Conservation (phyloP, 2,797 vertebrate genomes). For the Chelmon rostratus region DNA sequence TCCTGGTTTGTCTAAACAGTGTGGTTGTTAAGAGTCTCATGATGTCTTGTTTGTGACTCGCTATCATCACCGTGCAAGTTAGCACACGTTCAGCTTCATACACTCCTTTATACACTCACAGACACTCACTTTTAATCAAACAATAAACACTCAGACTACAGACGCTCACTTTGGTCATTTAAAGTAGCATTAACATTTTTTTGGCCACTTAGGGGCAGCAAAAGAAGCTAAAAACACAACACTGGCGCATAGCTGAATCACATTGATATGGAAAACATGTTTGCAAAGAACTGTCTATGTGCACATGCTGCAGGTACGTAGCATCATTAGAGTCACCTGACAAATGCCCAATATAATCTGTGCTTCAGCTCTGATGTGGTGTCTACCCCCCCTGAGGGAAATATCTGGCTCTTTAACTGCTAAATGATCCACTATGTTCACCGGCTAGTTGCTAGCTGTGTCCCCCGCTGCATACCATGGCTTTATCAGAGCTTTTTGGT, state of each 20-base stretch:
- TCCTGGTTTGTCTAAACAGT: constrained; percentile 5
- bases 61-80: not conserved
- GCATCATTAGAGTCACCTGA: not conserved
- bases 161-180: not conserved
- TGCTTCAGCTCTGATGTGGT: not conserved
- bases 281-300: not conserved
- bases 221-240: not conserved
- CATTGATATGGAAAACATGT: not conserved
- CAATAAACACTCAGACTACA: not conserved
- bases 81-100: not conserved
- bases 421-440: not conserved
- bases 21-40: not conserved
- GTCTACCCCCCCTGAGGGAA: no score
- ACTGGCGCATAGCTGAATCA: not conserved
- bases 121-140: not conserved
- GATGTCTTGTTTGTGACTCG: not conserved
- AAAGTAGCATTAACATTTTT: not conserved
- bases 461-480: not conserved
- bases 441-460: not conserved
- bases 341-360: not conserved
- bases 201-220: not conserved
- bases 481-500: not conserved
- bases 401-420: not conserved
- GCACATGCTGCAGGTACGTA: not conserved
- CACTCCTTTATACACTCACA: no score